phyloP scores from a whole-genome alignment of 2,888 invertebrate species.

The Tachina lurida region DNA sequence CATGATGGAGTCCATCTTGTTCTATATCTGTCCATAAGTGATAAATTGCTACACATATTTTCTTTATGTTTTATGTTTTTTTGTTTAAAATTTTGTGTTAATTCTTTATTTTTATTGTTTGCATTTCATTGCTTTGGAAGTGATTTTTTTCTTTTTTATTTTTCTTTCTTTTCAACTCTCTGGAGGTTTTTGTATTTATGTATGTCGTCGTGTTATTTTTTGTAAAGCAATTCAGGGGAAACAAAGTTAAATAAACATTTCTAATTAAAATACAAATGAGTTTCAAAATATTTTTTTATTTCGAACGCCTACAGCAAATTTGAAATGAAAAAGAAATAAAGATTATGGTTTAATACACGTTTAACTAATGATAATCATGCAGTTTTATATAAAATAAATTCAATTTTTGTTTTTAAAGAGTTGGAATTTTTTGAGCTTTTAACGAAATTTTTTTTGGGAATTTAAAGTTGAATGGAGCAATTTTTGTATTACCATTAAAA shows the following conservation, averaged over 20 bases:
- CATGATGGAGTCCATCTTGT: background rate
- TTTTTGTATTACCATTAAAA: no score
- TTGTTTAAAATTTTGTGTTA: background rate
- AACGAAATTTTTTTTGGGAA: no score
- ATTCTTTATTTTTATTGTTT: constrained; percentile 22
- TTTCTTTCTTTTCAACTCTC: background rate
- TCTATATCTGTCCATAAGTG: constrained; percentile 16
- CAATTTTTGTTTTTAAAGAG: background rate
- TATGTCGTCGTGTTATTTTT: background rate
- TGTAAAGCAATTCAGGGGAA: background rate
- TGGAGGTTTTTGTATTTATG: background rate
- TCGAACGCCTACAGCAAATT: constrained; percentile 13
- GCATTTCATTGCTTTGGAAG: background rate
- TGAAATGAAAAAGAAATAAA: background rate
- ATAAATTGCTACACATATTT: background rate
- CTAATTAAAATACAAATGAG: background rate
- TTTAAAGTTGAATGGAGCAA: no score
- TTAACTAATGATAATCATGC: background rate
- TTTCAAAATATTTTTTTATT: background rate
- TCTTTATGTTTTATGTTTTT: background rate
- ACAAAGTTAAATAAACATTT: constrained; percentile 5
- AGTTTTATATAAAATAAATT: background rate
- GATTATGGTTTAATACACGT: background rate
- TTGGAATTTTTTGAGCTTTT: background rate
- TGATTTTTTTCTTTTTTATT: background rate